Conservation (phyloP, 2,113 vertebrate species). For the Ranitomeya variabilis region DNA sequence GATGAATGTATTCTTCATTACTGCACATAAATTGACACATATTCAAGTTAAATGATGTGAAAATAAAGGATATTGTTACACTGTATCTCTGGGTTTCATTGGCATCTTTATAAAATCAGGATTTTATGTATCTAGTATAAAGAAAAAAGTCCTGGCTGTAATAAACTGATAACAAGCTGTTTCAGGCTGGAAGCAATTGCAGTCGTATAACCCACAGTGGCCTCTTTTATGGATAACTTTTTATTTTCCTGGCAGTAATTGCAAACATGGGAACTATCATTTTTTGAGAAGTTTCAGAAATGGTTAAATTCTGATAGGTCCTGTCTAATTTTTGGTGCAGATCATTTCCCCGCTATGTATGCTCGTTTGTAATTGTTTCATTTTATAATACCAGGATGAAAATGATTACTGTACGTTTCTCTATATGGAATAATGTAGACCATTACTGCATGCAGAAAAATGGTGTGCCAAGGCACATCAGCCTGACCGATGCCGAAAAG, state of each 20-base stretch:
- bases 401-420: conserved; percentile 20
- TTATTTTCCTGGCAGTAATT: conserved; percentile 68
- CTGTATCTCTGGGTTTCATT: conserved; percentile 29
- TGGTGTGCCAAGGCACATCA: no score
- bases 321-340: conserved; percentile 65
- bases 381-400: conserved; percentile 64
- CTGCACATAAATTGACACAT: conserved; percentile 1
- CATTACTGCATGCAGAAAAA: neutral
- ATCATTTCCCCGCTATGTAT: conserved; percentile 70
- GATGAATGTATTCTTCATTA: conserved; percentile 1
- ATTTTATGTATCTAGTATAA: conserved; percentile 75
- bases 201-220: conserved; percentile 72
- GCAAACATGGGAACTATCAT: conserved; percentile 66
- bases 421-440: no score
- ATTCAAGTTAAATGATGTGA: conserved; percentile 33
- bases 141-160: conserved; percentile 69
- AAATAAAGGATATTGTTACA: conserved; percentile 39
- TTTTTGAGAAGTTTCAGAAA: conserved; percentile 68
- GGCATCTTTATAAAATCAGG: conserved; percentile 39
- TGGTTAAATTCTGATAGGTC: conserved; percentile 68
- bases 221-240: conserved; percentile 72
- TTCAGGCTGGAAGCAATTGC: conserved; percentile 71
- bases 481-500: no score
- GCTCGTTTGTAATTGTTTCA: conserved; percentile 72
- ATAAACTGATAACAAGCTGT: conserved; percentile 72